Evolutionary conservation across 2,888 invertebrate species (phyloP), one percentile per base, ranked within the genome.

Genomic region (Morinoia aosen): DNA sequence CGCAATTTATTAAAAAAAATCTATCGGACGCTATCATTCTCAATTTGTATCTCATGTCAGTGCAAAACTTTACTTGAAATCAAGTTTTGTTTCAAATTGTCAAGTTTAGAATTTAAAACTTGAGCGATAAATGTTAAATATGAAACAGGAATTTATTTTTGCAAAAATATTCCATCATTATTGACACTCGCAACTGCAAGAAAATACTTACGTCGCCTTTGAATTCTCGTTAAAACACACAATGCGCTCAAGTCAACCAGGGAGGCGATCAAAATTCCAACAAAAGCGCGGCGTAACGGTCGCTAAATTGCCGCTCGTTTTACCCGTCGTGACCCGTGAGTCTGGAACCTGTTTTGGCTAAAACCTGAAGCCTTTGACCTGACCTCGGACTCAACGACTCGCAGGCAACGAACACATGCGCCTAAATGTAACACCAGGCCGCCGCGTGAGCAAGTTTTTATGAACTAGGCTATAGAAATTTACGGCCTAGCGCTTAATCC

Each of bases 311-410:
- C 48, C 90, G 90, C 39, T 90, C 90, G 5, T 90, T 48, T 16
- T 90, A 12, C 90, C 40, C 12, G 39, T 40, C 48, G 90, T 90
- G 10, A 90, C n/a, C 90, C 90, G 90, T 90, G 90, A 90, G 40
- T 90, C 39, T 19, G 25, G 40, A 33, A 90, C 90, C 90, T 14
- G 90, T 90, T 90, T 48, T 76, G 16, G 90, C 48, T 39, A 90
- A 90, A 90, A 90, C 90, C 90, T 39, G 90, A 40, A 90, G 39
- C 90, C 40, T 90, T 39, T 90, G 90, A 90, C 90, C 39, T 40
- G 90, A 90, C 90, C 90, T 90, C 90, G 76, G 76, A 76, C 76
- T 76, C 25, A 76, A 76, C 25, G 76, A 76, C 25, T 76, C 25
- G 76, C 76, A 12, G 76, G 8, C 76, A 76, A 76, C 76, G 76